phyloP scores from a whole-genome alignment of 2,888 invertebrate species.

The Caenorhabditis zanzibari region DNA sequence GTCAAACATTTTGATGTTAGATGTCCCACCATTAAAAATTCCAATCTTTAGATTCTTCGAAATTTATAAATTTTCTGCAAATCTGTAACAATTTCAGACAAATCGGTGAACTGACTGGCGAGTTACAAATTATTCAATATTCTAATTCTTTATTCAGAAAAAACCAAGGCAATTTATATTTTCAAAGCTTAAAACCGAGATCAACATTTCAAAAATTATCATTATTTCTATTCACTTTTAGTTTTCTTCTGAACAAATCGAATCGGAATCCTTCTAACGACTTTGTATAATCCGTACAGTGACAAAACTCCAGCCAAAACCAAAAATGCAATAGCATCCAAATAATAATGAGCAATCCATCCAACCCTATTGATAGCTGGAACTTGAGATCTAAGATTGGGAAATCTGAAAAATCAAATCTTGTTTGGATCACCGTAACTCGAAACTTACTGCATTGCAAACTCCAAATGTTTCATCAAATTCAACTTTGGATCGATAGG shows the following conservation, averaged over 20 bases:
- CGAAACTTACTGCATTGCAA: slow-evolving; percentile 20
- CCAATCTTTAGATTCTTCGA: no score
- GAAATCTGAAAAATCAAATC: slow-evolving; percentile 30
- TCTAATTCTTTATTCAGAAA: no score
- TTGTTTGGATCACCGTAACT: not conserved
- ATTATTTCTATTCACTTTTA: not conserved
- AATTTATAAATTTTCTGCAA: no score
- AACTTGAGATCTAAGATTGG: slow-evolving; percentile 17
- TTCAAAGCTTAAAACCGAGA: no score
- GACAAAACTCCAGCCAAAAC: not conserved
- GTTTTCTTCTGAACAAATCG: not conserved
- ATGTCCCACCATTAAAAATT: no score
- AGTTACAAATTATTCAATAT: no score
- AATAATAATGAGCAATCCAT: slow-evolving; percentile 37
- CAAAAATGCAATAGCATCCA: slow-evolving; percentile 32
- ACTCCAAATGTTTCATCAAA: slow-evolving; percentile 50
- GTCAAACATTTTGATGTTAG: no score
- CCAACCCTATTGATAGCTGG: slow-evolving; percentile 19
- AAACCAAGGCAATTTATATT: no score
- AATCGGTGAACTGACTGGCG: no score
- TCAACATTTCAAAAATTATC: no score
- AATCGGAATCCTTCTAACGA: not conserved
- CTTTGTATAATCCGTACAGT: not conserved
- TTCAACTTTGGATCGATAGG: slow-evolving; percentile 54
- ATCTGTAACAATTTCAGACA: no score